phyloP scores from a whole-genome alignment of 1,140 invertebrate genomes.

The Leptoteleia sp. region DNA sequence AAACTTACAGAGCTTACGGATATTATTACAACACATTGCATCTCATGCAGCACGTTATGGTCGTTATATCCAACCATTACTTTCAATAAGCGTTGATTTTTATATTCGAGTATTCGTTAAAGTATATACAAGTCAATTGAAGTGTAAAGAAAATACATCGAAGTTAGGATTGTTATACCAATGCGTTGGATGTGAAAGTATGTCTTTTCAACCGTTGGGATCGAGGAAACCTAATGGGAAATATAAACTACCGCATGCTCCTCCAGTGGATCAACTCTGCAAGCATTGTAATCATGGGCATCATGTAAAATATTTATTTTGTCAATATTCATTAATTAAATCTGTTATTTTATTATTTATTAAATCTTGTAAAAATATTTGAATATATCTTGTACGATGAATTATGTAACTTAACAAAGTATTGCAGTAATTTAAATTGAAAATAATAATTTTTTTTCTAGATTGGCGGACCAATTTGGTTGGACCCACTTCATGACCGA shows the following conservation, averaged over 20 bases:
- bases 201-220: constrained; percentile 89
- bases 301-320: constrained; percentile 81
- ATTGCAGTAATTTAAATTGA: too few species aligned
- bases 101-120: constrained; percentile 97
- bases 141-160: constrained; percentile 92
- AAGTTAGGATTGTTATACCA: constrained; percentile 94
- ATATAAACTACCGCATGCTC: constrained; percentile 84
- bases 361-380: too few species aligned
- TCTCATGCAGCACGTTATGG: constrained; percentile 95
- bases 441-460: constrained; percentile 67
- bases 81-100: constrained; percentile 97
- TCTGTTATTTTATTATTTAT: background rate
- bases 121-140: constrained; percentile 88
- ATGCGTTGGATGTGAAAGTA: constrained; percentile 92
- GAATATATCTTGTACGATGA: too few species aligned
- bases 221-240: constrained; percentile 82
- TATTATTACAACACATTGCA: constrained; percentile 94
- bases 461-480: constrained; percentile 97
- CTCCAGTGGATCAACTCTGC: constrained; percentile 86
- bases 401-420: too few species aligned
- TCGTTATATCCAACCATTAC: constrained; percentile 93
- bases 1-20: constrained; percentile 88
- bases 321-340: background rate
- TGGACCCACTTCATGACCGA: constrained; percentile 89
- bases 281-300: constrained; percentile 88